Conservation (phyloP, 1,140 invertebrate species). For the Drosophila subobscura region DNA sequence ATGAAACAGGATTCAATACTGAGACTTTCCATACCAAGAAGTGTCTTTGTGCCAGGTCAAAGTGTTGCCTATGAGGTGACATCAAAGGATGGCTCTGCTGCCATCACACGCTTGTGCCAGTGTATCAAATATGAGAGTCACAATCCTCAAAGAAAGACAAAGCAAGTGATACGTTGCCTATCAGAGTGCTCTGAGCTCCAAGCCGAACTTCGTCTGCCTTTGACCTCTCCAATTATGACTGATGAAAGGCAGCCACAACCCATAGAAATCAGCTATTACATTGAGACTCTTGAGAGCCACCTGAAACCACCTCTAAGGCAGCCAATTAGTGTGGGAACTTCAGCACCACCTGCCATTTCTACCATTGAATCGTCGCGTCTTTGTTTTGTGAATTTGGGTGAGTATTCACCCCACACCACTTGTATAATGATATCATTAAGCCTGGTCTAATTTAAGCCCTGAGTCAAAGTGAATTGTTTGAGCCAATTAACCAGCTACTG, state of each 20-base stretch:
- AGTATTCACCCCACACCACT: not conserved
- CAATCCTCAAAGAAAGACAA: slow-evolving; percentile 24
- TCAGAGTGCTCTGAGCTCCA: slow-evolving; percentile 15
- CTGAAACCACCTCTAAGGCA: slow-evolving; percentile 22
- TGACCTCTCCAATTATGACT: slow-evolving; percentile 52
- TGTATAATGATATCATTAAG: not conserved
- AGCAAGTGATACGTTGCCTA: slow-evolving; percentile 35
- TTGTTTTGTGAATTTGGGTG: slow-evolving; percentile 58
- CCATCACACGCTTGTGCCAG: slow-evolving; percentile 43
- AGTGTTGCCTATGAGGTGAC: slow-evolving; percentile 38
- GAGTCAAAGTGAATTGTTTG: slow-evolving; percentile 38
- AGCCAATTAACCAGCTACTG: slow-evolving; percentile 40
- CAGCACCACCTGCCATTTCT: slow-evolving; percentile 42
- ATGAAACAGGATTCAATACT: not conserved
- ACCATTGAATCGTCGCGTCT: slow-evolving; percentile 2
- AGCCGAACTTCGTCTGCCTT: slow-evolving; percentile 47
- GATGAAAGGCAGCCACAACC: not conserved
- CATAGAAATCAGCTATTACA: slow-evolving; percentile 50
- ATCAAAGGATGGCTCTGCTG: not conserved
- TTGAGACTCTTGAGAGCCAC: slow-evolving; percentile 39
- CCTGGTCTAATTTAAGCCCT: slow-evolving; percentile 28
- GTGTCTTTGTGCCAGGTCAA: slow-evolving; percentile 66
- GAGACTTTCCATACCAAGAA: slow-evolving; percentile 44
- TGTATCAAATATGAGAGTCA: slow-evolving; percentile 37
- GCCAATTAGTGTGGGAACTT: slow-evolving; percentile 56